Percentiles rank a stretch among this genome's conserved stretches.
Evolutionary conservation across 1,140 invertebrate genomes (phyloP).

Genomic region (Achroia grisella): DNA sequence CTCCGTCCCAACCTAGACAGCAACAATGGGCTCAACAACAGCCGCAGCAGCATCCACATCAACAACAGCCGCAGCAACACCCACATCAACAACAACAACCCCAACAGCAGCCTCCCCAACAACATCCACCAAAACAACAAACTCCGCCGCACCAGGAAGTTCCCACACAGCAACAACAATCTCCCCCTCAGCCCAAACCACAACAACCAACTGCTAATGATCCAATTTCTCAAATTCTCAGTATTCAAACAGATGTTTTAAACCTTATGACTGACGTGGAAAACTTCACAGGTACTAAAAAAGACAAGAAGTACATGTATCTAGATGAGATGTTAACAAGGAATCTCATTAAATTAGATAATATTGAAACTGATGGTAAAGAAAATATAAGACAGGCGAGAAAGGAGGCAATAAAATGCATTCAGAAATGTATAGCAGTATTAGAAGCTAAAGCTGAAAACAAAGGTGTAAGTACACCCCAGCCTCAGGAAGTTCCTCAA

Average conservation of each 20-base stretch:
- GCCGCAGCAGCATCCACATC: constrained; percentile 41
- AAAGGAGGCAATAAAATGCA: constrained; percentile 90
- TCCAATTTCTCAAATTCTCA: constrained; percentile 85
- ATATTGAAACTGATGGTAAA: constrained; percentile 92
- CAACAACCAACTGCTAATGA: constrained; percentile 74
- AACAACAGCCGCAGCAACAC: constrained; percentile 38
- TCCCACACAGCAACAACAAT: constrained; percentile 36
- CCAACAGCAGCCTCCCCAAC: constrained; percentile 39
- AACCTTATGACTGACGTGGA: constrained; percentile 86
- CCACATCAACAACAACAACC: constrained; percentile 30
- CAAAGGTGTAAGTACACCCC: constrained; percentile 38
- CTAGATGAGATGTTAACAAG: constrained; percentile 96
- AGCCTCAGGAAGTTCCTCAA: constrained; percentile 23
- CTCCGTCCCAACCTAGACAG: constrained; percentile 50
- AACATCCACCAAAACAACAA: constrained; percentile 27
- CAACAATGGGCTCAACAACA: constrained; percentile 42
- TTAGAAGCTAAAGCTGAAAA: constrained; percentile 83
- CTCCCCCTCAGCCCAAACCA: constrained; percentile 33
- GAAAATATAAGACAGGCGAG: constrained; percentile 90
- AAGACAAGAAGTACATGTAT: constrained; percentile 90
- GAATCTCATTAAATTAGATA: constrained; percentile 92
- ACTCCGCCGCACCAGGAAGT: constrained; percentile 31
- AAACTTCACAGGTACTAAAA: constrained; percentile 81
- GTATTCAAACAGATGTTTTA: constrained; percentile 86
- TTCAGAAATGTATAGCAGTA: constrained; percentile 88